Base-by-base conservation (phyloP, 2,113 vertebrate species). In the Leptobrachium ailaonicum region DNA sequence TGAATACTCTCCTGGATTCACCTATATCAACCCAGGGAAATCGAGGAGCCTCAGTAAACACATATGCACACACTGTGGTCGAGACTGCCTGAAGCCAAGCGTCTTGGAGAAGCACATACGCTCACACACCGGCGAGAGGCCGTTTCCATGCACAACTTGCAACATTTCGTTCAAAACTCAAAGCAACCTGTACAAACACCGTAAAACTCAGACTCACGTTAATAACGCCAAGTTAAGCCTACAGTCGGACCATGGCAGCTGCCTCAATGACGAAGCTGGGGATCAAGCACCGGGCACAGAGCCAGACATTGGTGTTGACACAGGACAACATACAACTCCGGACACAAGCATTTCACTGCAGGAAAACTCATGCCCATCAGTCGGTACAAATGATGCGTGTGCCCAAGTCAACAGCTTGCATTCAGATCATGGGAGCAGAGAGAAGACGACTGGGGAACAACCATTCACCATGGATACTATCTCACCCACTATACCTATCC, bases 101-200 rank as follows among this genome's bases (percentile, higher is more conserved):
- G 98, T 99, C 6, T 85, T 99, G 80, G 96, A 99, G 89, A 99
- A 99, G 82, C 98, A 99, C 53, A 91, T 99, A 40, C 95, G 98
- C 44, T 99, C 96, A 20, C 98, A 99, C 90, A 99, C 98, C 0
- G 98, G 98, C 0, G 98, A 98, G 86, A 90, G 98, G 80, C 98
- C 98, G 4, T 99, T 97, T 66, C 97, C 97, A 0, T 99, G 97
- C 62, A 86, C 88, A 77, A 94, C 91, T 0, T 99, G 98, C 10
- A 93, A 96, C 53, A 92, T 98, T 13, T 96, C 97, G 4, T 99
- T 99, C 71, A 99, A 99, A 92, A 99, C 98, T 41, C 97, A 99
- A 89, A 99, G 98, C 89, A 99, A 99, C 87, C 85, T 99, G 68
- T 99, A 98, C 64, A 99, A 99, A 84, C 98, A 99, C 84, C 91